Evolutionary conservation across 2,888 invertebrate genomes (phyloP).

Genomic region (Drosophila mayaguana): DNA sequence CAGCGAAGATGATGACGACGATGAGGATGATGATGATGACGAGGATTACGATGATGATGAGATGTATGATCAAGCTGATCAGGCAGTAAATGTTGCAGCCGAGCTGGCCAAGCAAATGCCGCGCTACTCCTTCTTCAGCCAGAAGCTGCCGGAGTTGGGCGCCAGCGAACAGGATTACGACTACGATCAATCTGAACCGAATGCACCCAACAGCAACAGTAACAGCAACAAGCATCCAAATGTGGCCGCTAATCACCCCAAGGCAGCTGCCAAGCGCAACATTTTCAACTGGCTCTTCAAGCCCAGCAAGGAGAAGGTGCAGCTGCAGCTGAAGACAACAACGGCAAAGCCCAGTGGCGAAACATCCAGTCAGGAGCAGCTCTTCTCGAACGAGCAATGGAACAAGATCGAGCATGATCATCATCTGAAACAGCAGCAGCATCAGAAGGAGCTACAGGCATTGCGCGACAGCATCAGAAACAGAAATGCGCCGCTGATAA

Average conservation of each 20-base stretch:
- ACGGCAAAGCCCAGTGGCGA: conserved; percentile 28
- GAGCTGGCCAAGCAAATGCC: conserved; percentile 69
- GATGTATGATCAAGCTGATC: conserved; percentile 35
- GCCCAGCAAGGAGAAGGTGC: conserved; percentile 42
- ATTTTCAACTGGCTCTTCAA: conserved; percentile 67
- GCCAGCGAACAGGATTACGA: conserved; percentile 56
- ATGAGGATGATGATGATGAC: conserved; percentile 54
- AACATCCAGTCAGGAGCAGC: conserved; percentile 61
- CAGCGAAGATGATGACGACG: conserved; percentile 55
- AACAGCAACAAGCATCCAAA: conserved; percentile 57
- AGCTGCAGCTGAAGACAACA: conserved; percentile 3
- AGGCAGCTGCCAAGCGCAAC: conserved; percentile 64
- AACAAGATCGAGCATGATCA: conserved; percentile 84
- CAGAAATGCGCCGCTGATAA: conserved; percentile 59
- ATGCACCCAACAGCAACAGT: conserved; percentile 26
- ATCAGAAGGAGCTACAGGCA: conserved; percentile 75
- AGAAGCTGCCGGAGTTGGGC: conserved; percentile 53
- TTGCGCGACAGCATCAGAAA: conserved; percentile 58
- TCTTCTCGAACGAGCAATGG: conserved; percentile 83
- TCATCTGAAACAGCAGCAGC: conserved; percentile 76
- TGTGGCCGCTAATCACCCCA: conserved; percentile 47
- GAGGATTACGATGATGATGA: conserved; percentile 59
- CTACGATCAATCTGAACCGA: conserved; percentile 36
- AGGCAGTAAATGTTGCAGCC: conserved; percentile 26
- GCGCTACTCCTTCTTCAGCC: conserved; percentile 67